These are phyloP conservation scores for Synergus laeviventris DNA, from an alignment of 2,888 invertebrate species.

Conservation along the genomic window DNA sequence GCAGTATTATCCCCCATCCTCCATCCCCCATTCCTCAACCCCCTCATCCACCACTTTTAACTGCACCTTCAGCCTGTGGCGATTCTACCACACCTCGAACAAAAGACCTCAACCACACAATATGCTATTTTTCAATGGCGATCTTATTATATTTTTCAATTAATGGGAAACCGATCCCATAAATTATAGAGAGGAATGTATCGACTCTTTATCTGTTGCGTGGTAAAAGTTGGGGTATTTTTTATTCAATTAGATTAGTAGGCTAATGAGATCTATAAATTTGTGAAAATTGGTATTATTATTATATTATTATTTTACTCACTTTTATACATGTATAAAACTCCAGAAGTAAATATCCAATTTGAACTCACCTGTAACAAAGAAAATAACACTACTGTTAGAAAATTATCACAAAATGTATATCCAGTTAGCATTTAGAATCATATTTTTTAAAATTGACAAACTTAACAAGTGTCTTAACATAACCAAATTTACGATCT, in stretches of 20 bases:
- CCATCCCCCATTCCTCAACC: too few relatives aligned
- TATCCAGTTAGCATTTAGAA: neutral
- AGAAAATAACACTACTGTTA: neutral
- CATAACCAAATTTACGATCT: neutral
- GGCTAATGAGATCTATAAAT: too few relatives aligned
- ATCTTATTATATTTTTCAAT: conserved; percentile 35
- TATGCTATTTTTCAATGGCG: conserved; percentile 16
- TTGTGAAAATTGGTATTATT: too few relatives aligned
- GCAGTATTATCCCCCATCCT: conserved; percentile 13
- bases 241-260: neutral
- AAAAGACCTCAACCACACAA: conserved; percentile 30
- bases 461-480: neutral
- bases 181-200: neutral
- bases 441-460: neutral
- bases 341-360: neutral
- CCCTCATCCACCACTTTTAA: neutral
- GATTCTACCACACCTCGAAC: conserved; percentile 19
- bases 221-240: neutral
- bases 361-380: neutral
- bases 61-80: conserved; percentile 19
- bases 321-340: neutral
- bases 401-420: neutral
- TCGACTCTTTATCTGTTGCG: neutral
- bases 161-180: conserved; percentile 31
- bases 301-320: too few relatives aligned